Conservation (phyloP, 2,113 vertebrate species). For the Crotalus helleri region DNA sequence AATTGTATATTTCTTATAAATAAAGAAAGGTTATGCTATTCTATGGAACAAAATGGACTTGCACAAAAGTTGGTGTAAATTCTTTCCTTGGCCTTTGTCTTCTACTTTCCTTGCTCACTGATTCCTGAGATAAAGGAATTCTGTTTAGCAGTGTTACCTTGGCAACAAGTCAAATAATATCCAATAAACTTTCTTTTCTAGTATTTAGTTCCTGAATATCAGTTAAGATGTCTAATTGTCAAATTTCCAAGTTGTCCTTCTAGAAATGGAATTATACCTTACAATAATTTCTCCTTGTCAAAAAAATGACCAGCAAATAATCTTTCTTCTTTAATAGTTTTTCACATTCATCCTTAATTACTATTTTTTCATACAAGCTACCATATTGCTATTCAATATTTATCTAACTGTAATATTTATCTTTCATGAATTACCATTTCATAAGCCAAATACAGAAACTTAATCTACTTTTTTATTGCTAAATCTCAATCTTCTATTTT, state of each 20-base stretch:
- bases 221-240: conserved; percentile 34
- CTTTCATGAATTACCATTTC: conserved; percentile 27
- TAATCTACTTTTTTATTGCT: conserved; percentile 9
- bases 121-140: conserved; percentile 59
- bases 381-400: background rate
- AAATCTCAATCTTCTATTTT: conserved; percentile 33
- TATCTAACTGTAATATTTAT: conserved; percentile 21
- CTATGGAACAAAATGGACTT: conserved; percentile 41
- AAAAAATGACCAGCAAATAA: conserved; percentile 15
- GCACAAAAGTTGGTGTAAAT: conserved; percentile 40
- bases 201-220: conserved; percentile 53
- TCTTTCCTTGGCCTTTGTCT: conserved; percentile 32
- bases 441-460: background rate
- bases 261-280: conserved; percentile 13
- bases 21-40: conserved; percentile 33
- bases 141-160: conserved; percentile 57
- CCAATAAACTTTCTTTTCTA: conserved; percentile 54
- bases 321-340: conserved; percentile 18
- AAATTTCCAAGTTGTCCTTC: background rate
- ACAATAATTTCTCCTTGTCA: conserved; percentile 34
- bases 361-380: background rate
- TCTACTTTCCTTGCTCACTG: conserved; percentile 25
- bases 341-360: conserved; percentile 9
- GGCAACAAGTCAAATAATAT: conserved; percentile 55
- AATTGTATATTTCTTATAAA: conserved; percentile 38